These are phyloP conservation scores for Anoplolepis gracilipes DNA, from an alignment of 1,140 invertebrate species.

Conservation along the genomic window DNA sequence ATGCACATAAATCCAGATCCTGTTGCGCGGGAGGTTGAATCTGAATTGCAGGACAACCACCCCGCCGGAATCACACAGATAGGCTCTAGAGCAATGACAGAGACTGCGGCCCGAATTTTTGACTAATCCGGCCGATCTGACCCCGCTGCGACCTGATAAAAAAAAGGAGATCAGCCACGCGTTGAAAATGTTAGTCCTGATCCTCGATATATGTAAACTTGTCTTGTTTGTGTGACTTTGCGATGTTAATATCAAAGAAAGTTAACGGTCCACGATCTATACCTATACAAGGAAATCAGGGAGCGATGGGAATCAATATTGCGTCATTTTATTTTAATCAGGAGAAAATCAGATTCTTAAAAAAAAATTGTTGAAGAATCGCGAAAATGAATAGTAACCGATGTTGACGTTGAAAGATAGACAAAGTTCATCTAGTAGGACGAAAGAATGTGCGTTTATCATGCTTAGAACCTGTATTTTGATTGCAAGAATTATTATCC, in stretches of 20 bases:
- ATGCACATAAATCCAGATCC: constrained; percentile 74
- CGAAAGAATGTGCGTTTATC: constrained; percentile 22
- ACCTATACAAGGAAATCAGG: neutral
- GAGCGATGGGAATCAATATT: neutral
- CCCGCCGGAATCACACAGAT: neutral
- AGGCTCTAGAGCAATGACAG: neutral
- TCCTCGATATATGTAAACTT: neutral
- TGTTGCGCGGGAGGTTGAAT: constrained; percentile 70
- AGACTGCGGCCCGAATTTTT: constrained; percentile 53
- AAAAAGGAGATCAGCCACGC: constrained; percentile 61
- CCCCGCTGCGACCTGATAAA: constrained; percentile 60
- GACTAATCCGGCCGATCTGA: constrained; percentile 47
- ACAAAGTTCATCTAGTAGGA: neutral
- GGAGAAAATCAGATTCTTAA: neutral
- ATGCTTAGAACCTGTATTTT: constrained; percentile 48
- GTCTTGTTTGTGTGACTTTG: neutral
- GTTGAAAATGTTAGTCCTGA: constrained; percentile 23
- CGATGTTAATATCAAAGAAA: constrained; percentile 12
- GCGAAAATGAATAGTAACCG: neutral
- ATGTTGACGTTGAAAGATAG: neutral
- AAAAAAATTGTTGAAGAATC: neutral
- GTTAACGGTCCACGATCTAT: neutral
- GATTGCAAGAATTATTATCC: constrained; percentile 45
- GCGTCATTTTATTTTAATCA: neutral
- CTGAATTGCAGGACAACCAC: constrained; percentile 60